Evolutionary conservation across 1,140 invertebrate species (phyloP).

Genomic region (Goniozus legneri): DNA sequence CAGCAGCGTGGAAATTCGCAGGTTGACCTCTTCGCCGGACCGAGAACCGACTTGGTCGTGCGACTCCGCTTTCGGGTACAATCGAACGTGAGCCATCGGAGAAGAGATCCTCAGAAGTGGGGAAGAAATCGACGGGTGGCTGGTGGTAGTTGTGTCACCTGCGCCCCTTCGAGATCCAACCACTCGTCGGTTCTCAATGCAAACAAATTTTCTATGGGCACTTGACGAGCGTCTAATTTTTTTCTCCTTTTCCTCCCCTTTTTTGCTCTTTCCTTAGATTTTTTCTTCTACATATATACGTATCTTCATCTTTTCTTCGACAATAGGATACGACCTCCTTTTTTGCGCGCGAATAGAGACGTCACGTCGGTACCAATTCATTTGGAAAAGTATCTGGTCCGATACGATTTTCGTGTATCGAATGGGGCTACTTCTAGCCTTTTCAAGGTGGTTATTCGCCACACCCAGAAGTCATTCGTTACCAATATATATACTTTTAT

Average conservation of each 20-base stretch:
- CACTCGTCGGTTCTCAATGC: slow-evolving; percentile 30
- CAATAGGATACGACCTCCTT: too few species aligned
- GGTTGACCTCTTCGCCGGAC: slow-evolving; percentile 47
- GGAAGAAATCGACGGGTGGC: slow-evolving; percentile 12
- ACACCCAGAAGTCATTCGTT: too few species aligned
- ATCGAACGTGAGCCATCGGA: not conserved
- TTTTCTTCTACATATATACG: too few species aligned
- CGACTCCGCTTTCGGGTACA: not conserved
- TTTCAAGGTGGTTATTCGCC: too few species aligned
- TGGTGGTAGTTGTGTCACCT: slow-evolving; percentile 28
- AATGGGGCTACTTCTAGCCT: too few species aligned
- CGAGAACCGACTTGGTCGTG: too few species aligned
- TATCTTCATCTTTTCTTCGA: too few species aligned
- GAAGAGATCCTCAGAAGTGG: too few species aligned
- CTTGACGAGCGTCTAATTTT: slow-evolving; percentile 46
- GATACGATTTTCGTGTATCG: not conserved
- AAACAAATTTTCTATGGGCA: slow-evolving; percentile 46
- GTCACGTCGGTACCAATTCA: slow-evolving; percentile 35
- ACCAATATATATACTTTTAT: too few species aligned
- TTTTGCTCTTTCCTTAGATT: too few species aligned
- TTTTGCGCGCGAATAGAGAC: slow-evolving; percentile 28
- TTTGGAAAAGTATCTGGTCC: slow-evolving; percentile 31
- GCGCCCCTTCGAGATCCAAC: slow-evolving; percentile 22
- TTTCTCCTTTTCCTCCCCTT: too few species aligned
- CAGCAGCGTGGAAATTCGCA: slow-evolving; percentile 43